phyloP scores from a whole-genome alignment of 2,797 vertebrate species.

The Gadopsis bispinosus region DNA sequence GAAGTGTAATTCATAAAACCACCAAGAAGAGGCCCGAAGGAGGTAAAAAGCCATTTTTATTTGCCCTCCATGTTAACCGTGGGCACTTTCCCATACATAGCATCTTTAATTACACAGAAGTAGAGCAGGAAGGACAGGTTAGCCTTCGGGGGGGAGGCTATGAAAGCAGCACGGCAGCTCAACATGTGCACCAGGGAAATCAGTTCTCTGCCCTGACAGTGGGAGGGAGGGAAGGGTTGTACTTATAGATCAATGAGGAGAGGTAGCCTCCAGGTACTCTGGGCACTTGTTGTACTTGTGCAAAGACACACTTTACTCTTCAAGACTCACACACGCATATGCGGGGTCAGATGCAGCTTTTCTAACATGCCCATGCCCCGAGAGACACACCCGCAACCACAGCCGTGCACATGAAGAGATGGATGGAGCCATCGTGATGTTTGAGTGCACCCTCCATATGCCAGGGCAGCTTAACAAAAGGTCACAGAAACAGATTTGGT shows the following conservation, averaged over 20 bases:
- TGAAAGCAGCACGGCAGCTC: slow-evolving; percentile 75
- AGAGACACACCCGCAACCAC: slow-evolving; percentile 32
- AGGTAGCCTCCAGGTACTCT: slow-evolving; percentile 61
- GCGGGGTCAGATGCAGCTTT: slow-evolving; percentile 27
- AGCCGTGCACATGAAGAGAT: slow-evolving; percentile 34
- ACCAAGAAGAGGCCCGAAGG: slow-evolving; percentile 67
- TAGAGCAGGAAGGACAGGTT: slow-evolving; percentile 80
- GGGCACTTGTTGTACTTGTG: slow-evolving; percentile 65
- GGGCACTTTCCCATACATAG: slow-evolving; percentile 80
- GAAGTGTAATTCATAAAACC: slow-evolving; percentile 71
- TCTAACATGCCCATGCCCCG: slow-evolving; percentile 13
- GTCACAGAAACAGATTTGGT: slow-evolving; percentile 76
- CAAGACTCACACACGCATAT: slow-evolving; percentile 30
- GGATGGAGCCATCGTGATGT: slow-evolving; percentile 69
- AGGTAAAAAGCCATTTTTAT: slow-evolving; percentile 73
- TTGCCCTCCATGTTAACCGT: slow-evolving; percentile 79
- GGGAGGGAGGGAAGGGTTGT: slow-evolving; percentile 75
- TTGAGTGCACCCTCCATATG: slow-evolving; percentile 72
- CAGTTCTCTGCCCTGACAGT: slow-evolving; percentile 76
- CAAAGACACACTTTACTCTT: slow-evolving; percentile 54
- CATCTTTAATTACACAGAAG: slow-evolving; percentile 83
- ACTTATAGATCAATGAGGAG: slow-evolving; percentile 81
- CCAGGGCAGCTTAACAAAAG: slow-evolving; percentile 73
- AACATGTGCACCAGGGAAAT: slow-evolving; percentile 81
- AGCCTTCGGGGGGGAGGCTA: slow-evolving; percentile 73